A percentile compares a stretch with the other conserved stretches of the same genome.
Evolutionary conservation across 2,113 vertebrate genomes (phyloP).

Genomic region (Aegithalos caudatus): DNA sequence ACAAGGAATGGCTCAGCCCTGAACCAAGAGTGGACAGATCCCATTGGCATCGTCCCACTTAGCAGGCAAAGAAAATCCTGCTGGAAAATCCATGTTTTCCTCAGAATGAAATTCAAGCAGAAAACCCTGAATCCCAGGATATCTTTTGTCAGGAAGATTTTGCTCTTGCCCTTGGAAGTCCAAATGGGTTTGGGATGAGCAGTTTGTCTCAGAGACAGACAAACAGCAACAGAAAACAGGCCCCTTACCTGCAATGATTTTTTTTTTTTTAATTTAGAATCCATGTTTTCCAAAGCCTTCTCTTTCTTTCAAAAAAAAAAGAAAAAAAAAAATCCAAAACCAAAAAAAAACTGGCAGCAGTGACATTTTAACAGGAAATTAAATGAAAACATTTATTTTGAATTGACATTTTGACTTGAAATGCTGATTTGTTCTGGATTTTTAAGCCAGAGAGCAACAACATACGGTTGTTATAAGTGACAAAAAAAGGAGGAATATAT

Average conservation of each 20-base stretch:
- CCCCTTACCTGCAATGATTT: neutral
- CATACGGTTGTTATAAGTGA: neutral
- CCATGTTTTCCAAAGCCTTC: neutral
- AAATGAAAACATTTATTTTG: conserved; percentile 59
- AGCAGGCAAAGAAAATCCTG: neutral
- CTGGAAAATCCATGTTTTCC: neutral
- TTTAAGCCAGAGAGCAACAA: neutral
- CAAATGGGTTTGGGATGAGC: neutral
- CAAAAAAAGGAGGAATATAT: neutral
- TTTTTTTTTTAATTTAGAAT: neutral
- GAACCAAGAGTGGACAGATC: neutral
- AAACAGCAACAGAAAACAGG: neutral
- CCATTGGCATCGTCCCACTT: neutral
- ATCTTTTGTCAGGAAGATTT: neutral
- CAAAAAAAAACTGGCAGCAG: conserved; percentile 12
- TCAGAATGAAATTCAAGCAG: neutral
- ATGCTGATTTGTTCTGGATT: conserved; percentile 24
- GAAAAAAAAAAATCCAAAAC: neutral
- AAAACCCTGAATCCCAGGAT: neutral
- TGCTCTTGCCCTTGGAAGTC: neutral
- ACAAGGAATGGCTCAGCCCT: neutral
- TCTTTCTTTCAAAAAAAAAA: neutral
- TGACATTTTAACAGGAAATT: conserved; percentile 58
- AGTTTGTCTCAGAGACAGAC: neutral
- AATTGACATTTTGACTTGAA: conserved; percentile 58